These are phyloP conservation scores for Antechinus flavipes DNA, from an alignment of 2,113 vertebrate species.

Conservation along the genomic window DNA sequence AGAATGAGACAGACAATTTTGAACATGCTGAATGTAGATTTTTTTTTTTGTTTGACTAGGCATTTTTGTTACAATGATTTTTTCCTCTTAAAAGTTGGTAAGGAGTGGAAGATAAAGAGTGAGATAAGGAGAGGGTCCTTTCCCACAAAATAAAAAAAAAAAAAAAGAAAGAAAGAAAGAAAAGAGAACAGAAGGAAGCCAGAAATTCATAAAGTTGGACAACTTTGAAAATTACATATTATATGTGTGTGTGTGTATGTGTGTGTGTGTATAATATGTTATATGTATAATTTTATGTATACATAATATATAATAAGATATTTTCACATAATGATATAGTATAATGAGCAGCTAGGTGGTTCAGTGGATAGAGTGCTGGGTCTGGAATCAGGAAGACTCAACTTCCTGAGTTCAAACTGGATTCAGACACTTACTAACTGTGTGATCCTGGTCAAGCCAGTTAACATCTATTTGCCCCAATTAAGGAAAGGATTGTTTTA, in stretches of 20 bases:
- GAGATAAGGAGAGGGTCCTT: background rate
- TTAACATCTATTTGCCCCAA: background rate
- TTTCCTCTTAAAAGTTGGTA: background rate
- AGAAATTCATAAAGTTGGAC: background rate
- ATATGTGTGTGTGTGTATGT: too few species aligned
- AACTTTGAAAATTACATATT: background rate
- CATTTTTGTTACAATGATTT: background rate
- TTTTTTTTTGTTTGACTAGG: background rate
- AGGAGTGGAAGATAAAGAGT: background rate
- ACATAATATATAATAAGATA: background rate
- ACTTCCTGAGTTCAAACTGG: too few species aligned
- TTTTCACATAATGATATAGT: background rate
- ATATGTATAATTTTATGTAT: background rate
- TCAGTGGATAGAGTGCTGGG: too few species aligned
- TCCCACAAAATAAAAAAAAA: background rate
- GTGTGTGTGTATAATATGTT: background rate
- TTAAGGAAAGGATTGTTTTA: background rate
- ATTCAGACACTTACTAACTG: too few species aligned
- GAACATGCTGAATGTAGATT: background rate
- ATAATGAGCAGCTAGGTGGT: background rate
- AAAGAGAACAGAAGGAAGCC: background rate
- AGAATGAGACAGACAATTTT: background rate
- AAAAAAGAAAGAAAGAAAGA: background rate
- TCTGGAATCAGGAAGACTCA: too few species aligned
- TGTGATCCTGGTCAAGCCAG: background rate